Evolutionary conservation across 2,888 invertebrate species (phyloP).

Genomic region (Orthonevra nobilis): DNA sequence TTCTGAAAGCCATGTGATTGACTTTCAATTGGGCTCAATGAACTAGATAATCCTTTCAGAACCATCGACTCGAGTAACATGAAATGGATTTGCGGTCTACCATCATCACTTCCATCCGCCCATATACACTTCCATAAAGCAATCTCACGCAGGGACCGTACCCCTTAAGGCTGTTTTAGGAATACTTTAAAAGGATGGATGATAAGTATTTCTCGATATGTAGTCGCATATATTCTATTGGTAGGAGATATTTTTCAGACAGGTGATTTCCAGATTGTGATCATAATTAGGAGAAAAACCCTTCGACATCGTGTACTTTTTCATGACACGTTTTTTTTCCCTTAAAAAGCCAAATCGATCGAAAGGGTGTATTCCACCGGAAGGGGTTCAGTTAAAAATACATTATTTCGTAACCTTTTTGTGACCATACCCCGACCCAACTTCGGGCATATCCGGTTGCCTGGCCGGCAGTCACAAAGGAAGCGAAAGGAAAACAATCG

Average conservation of each 20-base stretch:
- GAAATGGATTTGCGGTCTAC: conserved; percentile 63
- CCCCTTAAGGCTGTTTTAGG: no score
- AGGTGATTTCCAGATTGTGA: conserved; percentile 52
- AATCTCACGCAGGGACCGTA: background rate
- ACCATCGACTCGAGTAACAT: conserved; percentile 62
- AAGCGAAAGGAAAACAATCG: conserved; percentile 46
- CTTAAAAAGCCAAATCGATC: background rate
- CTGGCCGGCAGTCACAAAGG: background rate
- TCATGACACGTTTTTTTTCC: conserved; percentile 41
- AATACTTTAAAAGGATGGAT: background rate
- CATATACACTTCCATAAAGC: background rate
- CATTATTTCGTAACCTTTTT: conserved; percentile 51
- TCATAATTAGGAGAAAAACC: conserved; percentile 52
- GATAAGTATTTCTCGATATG: conserved; percentile 45
- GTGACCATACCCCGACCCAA: background rate
- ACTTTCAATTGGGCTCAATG: conserved; percentile 69
- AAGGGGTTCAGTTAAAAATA: conserved; percentile 51
- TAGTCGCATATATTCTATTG: conserved; percentile 16
- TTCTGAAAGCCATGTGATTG: conserved; percentile 57
- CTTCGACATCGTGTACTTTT: conserved; percentile 47
- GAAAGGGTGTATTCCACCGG: background rate
- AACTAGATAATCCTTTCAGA: conserved; percentile 69
- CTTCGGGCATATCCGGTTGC: no score
- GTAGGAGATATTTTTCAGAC: conserved; percentile 28
- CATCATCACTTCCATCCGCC: conserved; percentile 25